Percentiles rank a stretch among this genome's conserved stretches.
phyloP scores from a whole-genome alignment of 2,113 vertebrate genomes.

The Malurus cyaneus region DNA sequence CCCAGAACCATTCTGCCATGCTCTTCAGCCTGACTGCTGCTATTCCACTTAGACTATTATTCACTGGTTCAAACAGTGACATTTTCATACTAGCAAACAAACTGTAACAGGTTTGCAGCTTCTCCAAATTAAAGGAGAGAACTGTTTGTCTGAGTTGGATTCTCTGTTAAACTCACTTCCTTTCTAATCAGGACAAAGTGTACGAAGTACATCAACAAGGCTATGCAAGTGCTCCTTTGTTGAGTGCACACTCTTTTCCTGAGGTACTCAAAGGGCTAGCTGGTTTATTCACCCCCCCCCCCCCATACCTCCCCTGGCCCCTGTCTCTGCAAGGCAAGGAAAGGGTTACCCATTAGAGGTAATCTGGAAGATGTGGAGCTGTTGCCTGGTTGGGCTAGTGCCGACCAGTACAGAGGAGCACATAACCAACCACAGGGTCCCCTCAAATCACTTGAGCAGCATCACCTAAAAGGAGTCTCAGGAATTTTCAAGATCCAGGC shows the following conservation, averaged over 20 bases:
- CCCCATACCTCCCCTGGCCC: neutral
- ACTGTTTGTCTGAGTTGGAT: conserved; percentile 11
- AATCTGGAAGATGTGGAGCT: neutral
- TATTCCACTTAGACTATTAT: neutral
- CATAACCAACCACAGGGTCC: neutral
- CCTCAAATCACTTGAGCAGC: neutral
- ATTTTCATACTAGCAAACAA: conserved; percentile 1
- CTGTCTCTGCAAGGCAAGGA: neutral
- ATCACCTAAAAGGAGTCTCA: neutral
- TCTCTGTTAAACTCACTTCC: conserved; percentile 35
- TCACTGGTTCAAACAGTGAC: neutral
- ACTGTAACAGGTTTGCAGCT: conserved; percentile 36
- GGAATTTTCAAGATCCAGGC: neutral
- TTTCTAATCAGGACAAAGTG: conserved; percentile 40
- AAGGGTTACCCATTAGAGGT: neutral
- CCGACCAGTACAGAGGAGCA: neutral
- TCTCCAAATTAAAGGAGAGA: conserved; percentile 19
- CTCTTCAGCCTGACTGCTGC: neutral
- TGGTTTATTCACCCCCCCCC: neutral
- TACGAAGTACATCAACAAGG: conserved; percentile 9
- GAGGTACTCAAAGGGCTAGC: neutral
- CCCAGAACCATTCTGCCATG: neutral
- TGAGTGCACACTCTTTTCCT: neutral
- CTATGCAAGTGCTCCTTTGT: neutral
- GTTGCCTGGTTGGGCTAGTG: neutral